A percentile compares a stretch with the other conserved stretches of the same genome.
These are phyloP conservation scores for Struthio camelus DNA, from an alignment of 2,113 vertebrate species.

Conservation along the genomic window DNA sequence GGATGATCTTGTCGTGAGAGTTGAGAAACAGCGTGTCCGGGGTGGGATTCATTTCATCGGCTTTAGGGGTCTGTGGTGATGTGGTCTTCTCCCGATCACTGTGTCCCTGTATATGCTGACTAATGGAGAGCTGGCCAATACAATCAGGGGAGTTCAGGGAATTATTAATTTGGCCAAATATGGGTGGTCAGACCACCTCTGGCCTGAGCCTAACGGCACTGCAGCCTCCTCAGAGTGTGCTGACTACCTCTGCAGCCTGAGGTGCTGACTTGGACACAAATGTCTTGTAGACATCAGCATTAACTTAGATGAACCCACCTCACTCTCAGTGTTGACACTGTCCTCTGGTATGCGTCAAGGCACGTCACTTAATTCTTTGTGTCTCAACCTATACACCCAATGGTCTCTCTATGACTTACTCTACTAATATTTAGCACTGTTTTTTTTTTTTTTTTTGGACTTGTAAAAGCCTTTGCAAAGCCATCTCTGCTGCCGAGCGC, in stretches of 20 bases:
- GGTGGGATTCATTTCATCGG: not conserved
- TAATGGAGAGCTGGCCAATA: not conserved
- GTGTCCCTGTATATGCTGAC: not conserved
- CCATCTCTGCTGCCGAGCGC: not conserved
- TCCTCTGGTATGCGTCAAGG: not conserved
- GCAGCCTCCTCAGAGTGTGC: fast-evolving
- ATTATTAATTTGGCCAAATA: not conserved
- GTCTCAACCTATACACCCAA: not conserved
- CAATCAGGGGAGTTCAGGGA: not conserved
- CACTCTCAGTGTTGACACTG: not conserved
- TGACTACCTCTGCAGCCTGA: not conserved
- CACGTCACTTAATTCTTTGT: not conserved
- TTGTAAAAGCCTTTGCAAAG: not conserved
- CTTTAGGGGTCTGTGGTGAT: not conserved
- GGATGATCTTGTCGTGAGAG: not conserved
- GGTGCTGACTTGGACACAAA: not conserved
- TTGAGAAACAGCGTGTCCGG: not conserved
- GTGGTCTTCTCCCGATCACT: not conserved
- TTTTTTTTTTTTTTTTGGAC: not conserved
- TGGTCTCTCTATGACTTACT: not conserved
- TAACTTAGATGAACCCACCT: not conserved
- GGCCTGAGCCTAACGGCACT: not conserved
- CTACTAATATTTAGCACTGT: not conserved
- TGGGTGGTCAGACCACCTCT: not conserved
- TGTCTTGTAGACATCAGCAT: not conserved